These are phyloP conservation scores for Hyppa rectilinea DNA, from an alignment of 2,888 invertebrate species.

Conservation along the genomic window DNA sequence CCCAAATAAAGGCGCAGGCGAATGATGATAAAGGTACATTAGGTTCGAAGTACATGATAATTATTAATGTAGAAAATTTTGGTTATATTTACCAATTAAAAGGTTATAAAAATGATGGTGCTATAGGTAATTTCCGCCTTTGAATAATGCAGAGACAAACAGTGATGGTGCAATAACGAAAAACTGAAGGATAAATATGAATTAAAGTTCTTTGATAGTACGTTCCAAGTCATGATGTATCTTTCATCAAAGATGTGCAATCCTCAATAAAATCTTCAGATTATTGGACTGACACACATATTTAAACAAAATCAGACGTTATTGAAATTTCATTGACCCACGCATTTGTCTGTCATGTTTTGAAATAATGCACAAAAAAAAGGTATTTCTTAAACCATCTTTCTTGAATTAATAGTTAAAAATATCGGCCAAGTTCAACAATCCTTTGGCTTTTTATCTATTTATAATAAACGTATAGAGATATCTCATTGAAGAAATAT, in stretches of 20 bases:
- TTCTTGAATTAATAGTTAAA: constrained; percentile 16
- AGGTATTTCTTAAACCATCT: constrained; percentile 31
- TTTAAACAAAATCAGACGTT: constrained; percentile 28
- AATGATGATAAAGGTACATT: no score
- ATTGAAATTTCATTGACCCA: constrained; percentile 33
- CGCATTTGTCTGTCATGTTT: constrained; percentile 25
- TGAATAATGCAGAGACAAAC: no score
- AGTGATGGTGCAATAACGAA: no score
- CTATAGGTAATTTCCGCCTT: neutral
- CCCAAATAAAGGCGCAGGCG: no score
- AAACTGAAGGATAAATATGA: neutral
- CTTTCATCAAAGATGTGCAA: constrained; percentile 7
- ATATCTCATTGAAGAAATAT: constrained; percentile 34
- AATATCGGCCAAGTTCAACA: constrained; percentile 50
- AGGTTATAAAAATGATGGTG: no score
- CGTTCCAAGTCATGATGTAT: neutral
- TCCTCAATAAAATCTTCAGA: constrained; percentile 42
- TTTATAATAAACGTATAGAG: constrained; percentile 7
- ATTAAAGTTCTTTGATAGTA: neutral
- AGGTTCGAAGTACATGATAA: neutral
- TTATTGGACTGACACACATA: constrained; percentile 41
- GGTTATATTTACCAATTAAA: neutral
- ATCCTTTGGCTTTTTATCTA: constrained; percentile 18
- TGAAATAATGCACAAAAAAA: constrained; percentile 20
- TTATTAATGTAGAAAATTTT: neutral